These are phyloP conservation scores for Sphecodes monilicornis DNA, from an alignment of 2,888 invertebrate genomes.

Conservation along the genomic window DNA sequence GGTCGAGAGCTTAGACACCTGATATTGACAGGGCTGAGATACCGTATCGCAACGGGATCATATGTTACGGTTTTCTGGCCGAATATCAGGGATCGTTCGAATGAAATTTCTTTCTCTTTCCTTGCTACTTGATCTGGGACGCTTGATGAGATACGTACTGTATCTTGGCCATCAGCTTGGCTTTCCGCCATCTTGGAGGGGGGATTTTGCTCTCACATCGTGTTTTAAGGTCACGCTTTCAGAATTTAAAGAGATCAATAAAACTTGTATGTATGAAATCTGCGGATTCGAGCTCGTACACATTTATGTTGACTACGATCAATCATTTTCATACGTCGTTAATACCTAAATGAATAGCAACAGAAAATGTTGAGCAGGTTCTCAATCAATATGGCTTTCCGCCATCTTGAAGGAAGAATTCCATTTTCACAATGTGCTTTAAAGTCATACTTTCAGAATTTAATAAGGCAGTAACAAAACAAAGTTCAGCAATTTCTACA, in stretches of 20 bases:
- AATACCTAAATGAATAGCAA: no score
- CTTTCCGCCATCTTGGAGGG: neutral
- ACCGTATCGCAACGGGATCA: slow-evolving; percentile 63
- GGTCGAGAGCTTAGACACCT: slow-evolving; percentile 63
- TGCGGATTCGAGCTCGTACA: neutral
- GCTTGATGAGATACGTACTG: slow-evolving; percentile 33
- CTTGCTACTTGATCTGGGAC: slow-evolving; percentile 24
- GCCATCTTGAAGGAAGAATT: neutral
- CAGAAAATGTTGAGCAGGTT: no score
- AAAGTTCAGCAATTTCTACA: no score
- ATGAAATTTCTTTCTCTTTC: slow-evolving; percentile 49
- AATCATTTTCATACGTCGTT: no score
- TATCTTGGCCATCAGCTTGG: slow-evolving; percentile 19
- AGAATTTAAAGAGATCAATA: no score
- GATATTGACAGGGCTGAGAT: slow-evolving; percentile 68
- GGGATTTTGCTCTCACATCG: neutral
- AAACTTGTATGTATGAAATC: neutral
- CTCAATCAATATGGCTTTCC: neutral
- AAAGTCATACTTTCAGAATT: neutral
- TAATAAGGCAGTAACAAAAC: no score
- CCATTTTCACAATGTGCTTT: neutral
- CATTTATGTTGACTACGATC: no score
- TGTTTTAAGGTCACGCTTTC: neutral
- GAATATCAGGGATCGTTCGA: slow-evolving; percentile 54
- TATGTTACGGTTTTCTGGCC: slow-evolving; percentile 54